phyloP scores from a whole-genome alignment of 2,888 invertebrate species.

The Drosophila pseudotalamancana region DNA sequence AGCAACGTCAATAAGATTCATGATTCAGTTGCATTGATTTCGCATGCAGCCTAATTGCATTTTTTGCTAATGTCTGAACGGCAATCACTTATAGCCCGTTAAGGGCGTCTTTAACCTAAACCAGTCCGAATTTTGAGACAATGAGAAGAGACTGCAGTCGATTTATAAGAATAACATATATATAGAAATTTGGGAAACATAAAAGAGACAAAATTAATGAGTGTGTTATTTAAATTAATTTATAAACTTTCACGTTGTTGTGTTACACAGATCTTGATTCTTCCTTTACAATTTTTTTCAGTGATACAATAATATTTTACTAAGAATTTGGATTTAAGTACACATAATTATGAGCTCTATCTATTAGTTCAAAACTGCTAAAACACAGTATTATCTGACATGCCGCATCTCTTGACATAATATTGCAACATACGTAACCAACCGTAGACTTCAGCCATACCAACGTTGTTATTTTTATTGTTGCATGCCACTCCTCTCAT shows the following conservation, averaged over 20 bases:
- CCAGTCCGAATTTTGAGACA: neutral
- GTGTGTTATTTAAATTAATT: too few species aligned
- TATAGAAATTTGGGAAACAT: neutral
- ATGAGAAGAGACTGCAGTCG: neutral
- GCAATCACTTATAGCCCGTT: neutral
- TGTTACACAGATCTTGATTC: too few species aligned
- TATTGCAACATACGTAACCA: conserved; percentile 30
- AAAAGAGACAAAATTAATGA: neutral
- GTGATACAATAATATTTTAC: too few species aligned
- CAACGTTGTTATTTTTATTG: conserved; percentile 2
- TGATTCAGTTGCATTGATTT: conserved; percentile 44
- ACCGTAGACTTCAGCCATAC: conserved; percentile 18
- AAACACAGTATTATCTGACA: conserved; percentile 3
- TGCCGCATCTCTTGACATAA: conserved; percentile 19
- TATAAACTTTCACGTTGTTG: too few species aligned
- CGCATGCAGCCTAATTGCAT: conserved; percentile 36
- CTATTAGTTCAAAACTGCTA: neutral
- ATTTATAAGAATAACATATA: neutral
- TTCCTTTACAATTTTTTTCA: too few species aligned
- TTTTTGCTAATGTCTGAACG: conserved; percentile 4
- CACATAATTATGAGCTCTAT: too few species aligned
- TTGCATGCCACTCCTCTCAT: neutral
- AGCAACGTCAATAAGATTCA: conserved; percentile 17
- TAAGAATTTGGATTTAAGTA: too few species aligned
- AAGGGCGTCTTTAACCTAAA: neutral